Conservation (phyloP, 2,888 invertebrate genomes). For the Dendrolimus houi region DNA sequence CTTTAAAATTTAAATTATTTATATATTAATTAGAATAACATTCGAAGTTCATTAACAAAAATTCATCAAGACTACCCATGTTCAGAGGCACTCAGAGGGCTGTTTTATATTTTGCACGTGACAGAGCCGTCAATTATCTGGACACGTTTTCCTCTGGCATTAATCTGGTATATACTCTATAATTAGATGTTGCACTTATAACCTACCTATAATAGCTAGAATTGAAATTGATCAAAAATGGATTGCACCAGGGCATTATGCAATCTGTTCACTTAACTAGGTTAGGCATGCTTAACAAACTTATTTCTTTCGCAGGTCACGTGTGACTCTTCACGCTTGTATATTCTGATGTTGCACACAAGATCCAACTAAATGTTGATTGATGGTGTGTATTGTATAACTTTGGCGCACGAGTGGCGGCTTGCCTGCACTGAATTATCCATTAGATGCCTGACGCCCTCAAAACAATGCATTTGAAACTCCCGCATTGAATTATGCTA, state of each 20-base stretch:
- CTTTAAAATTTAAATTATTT: too few species aligned
- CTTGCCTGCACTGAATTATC: constrained; percentile 37
- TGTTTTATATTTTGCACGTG: too few species aligned
- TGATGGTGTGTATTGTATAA: constrained; percentile 26
- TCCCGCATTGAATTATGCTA: too few species aligned
- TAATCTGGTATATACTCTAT: too few species aligned
- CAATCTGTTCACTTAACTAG: neutral
- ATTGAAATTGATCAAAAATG: too few species aligned
- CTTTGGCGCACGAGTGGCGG: constrained; percentile 29
- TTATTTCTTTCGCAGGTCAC: neutral
- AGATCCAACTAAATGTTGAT: constrained; percentile 13
- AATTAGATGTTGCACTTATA: too few species aligned
- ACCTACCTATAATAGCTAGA: too few species aligned
- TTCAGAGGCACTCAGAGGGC: too few species aligned
- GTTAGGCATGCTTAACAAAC: neutral
- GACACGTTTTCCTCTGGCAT: too few species aligned
- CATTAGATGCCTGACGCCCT: constrained; percentile 32
- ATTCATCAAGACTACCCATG: neutral
- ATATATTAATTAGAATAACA: too few species aligned
- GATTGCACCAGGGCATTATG: too few species aligned
- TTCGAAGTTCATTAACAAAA: neutral
- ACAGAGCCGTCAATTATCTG: too few species aligned
- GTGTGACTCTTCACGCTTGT: neutral
- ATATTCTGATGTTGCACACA: neutral
- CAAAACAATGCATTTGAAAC: constrained; percentile 7